Percentiles rank a stretch among this genome's conserved stretches.
phyloP scores from a whole-genome alignment of 2,888 invertebrate species.

The Marronus borbonicus region DNA sequence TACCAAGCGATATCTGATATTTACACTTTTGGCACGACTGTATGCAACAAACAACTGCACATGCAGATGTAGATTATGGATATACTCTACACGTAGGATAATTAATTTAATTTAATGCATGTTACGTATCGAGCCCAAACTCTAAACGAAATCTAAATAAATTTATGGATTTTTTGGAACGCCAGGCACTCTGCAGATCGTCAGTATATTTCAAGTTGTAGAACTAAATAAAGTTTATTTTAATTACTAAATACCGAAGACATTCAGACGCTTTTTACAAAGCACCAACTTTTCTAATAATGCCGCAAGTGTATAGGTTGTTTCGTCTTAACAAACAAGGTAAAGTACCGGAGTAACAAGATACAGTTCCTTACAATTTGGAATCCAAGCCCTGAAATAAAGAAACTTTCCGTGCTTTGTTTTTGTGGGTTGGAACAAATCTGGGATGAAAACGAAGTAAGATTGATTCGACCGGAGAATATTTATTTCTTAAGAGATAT shows the following conservation, averaged over 20 bases:
- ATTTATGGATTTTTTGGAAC: too few species aligned
- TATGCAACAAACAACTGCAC: background rate
- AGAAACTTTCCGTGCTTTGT: constrained; percentile 27
- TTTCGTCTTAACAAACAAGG: constrained; percentile 38
- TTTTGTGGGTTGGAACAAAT: constrained; percentile 3
- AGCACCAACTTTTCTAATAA: constrained; percentile 46
- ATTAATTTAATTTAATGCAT: too few species aligned
- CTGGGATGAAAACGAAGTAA: background rate
- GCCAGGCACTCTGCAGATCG: too few species aligned
- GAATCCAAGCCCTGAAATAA: constrained; percentile 36
- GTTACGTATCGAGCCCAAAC: too few species aligned
- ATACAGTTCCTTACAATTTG: constrained; percentile 35
- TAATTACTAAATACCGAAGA: constrained; percentile 44
- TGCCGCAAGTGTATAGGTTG: constrained; percentile 24
- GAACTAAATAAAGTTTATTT: constrained; percentile 23
- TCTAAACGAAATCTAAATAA: too few species aligned
- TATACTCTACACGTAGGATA: too few species aligned
- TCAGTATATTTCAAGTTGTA: background rate
- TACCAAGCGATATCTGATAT: background rate
- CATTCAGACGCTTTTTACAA: constrained; percentile 25
- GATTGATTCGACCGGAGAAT: background rate
- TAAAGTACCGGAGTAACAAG: constrained; percentile 33
- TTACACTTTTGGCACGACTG: background rate
- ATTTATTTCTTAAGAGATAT: background rate
- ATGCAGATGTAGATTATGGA: background rate